These are phyloP conservation scores for Leptopilina myrica DNA, from an alignment of 2,888 invertebrate species.

Conservation along the genomic window DNA sequence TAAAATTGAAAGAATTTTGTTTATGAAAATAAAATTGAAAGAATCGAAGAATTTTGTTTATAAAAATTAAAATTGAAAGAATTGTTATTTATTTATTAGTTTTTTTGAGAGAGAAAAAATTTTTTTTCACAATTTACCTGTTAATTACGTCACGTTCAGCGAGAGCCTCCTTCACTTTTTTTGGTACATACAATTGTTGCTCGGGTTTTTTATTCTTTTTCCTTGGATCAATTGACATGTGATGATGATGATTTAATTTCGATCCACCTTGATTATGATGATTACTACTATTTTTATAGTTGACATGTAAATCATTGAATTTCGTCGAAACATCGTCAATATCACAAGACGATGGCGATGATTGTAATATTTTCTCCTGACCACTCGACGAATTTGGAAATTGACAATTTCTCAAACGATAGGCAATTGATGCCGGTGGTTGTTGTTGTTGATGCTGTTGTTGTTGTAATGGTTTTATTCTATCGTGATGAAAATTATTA, in stretches of 20 bases:
- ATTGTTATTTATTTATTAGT: too few relatives aligned
- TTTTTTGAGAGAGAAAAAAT: background rate
- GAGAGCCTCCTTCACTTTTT: constrained; percentile 76
- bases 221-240: constrained; percentile 56
- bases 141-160: constrained; percentile 72
- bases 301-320: constrained; percentile 67
- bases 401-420: constrained; percentile 67
- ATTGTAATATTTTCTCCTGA: constrained; percentile 58
- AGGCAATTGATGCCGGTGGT: constrained; percentile 63
- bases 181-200: constrained; percentile 78
- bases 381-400: constrained; percentile 57
- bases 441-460: too few relatives aligned
- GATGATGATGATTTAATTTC: constrained; percentile 52
- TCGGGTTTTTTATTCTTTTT: constrained; percentile 79
- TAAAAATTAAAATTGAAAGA: too few relatives aligned
- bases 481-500: constrained; percentile 62
- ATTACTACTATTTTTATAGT: constrained; percentile 66
- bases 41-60: too few relatives aligned
- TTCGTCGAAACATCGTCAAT: constrained; percentile 67
- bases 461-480: constrained; percentile 55
- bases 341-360: constrained; percentile 55
- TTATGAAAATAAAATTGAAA: too few relatives aligned
- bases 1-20: too few relatives aligned
- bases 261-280: constrained; percentile 63
- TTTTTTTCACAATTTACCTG: constrained; percentile 63